These are phyloP conservation scores for Drosophila yakuba DNA, from an alignment of 1,140 invertebrate genomes.

Conservation along the genomic window DNA sequence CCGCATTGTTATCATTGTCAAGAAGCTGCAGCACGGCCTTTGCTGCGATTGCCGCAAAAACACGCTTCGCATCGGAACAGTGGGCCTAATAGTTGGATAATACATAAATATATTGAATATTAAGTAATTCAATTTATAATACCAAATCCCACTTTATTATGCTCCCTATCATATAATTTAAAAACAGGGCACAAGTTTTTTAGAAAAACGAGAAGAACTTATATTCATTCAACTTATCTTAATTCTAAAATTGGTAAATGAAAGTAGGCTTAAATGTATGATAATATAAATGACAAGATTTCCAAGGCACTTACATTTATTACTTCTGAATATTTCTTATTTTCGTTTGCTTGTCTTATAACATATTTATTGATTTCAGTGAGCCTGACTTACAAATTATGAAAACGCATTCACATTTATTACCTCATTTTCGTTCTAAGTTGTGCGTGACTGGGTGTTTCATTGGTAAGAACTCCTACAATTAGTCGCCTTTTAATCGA, in stretches of 20 bases:
- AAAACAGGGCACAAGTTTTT: too few relatives aligned
- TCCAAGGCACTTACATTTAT: too few relatives aligned
- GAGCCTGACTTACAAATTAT: not conserved
- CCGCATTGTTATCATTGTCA: conserved; percentile 79
- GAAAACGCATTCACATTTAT: not conserved
- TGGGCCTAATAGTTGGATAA: conserved; percentile 1
- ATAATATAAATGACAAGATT: too few relatives aligned
- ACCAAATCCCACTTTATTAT: too few relatives aligned
- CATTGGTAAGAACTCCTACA: not conserved
- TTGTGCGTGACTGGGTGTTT: not conserved
- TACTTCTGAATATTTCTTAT: not conserved
- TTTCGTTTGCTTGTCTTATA: not conserved
- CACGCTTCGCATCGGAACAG: conserved; percentile 15
- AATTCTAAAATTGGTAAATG: too few relatives aligned
- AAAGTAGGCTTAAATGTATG: too few relatives aligned
- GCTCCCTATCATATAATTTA: too few relatives aligned
- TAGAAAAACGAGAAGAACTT: too few relatives aligned
- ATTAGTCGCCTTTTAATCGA: conserved; percentile 4
- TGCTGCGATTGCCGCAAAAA: conserved; percentile 8
- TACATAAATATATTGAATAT: too few relatives aligned
- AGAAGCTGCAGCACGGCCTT: conserved; percentile 58
- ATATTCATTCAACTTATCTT: too few relatives aligned
- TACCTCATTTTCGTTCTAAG: too few relatives aligned
- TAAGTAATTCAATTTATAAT: too few relatives aligned
- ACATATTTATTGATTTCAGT: not conserved